Conservation (phyloP, 2,113 vertebrate species). For the Litocranius walleri region DNA sequence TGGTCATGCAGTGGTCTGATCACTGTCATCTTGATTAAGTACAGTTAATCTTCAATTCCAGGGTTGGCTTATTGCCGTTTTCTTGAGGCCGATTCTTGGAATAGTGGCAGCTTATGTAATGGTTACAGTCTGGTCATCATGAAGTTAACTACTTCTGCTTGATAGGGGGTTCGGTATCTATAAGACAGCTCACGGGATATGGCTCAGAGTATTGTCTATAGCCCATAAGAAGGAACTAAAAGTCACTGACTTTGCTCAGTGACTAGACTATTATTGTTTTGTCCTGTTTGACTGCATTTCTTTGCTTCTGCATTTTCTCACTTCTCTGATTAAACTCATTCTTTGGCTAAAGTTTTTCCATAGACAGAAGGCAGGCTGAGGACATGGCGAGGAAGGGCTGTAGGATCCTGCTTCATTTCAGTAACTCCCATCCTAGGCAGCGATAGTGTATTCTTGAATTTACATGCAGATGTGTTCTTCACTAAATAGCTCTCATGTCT, state of each 20-base stretch:
- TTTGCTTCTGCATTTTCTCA: neutral
- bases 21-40: neutral
- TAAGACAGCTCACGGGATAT: neutral
- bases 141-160: neutral
- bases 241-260: neutral
- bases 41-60: neutral
- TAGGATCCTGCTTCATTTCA: neutral
- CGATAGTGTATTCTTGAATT: neutral
- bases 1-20: neutral
- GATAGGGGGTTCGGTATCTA: neutral
- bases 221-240: neutral
- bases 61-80: neutral
- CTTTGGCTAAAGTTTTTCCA: neutral
- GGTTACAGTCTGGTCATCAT: neutral
- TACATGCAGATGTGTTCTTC: neutral
- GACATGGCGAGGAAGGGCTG: accelerated
- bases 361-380: neutral
- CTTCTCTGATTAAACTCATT: neutral
- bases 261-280: neutral
- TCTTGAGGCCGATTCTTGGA: neutral
- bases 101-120: neutral
- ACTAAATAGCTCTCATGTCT: neutral
- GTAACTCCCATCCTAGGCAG: neutral
- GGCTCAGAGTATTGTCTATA: neutral
- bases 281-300: neutral